These are phyloP conservation scores for Scaptomyza flava DNA, from an alignment of 2,888 invertebrate genomes.

Conservation along the genomic window DNA sequence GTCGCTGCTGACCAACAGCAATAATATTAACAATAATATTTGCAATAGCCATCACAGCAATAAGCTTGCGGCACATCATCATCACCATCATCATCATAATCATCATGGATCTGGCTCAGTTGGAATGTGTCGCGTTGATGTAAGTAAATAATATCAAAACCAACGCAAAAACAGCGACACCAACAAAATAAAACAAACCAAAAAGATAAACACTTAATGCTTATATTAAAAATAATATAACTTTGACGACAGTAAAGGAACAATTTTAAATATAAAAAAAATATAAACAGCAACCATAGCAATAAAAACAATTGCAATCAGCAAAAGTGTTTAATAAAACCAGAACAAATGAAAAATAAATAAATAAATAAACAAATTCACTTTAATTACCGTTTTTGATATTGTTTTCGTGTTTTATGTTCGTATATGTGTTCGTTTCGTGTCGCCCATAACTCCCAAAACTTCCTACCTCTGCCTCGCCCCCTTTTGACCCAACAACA, in stretches of 20 bases:
- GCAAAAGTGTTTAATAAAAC: slow-evolving; percentile 12
- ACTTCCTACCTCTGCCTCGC: background rate
- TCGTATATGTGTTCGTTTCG: slow-evolving; percentile 61
- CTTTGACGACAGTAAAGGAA: background rate
- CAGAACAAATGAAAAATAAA: slow-evolving; percentile 1
- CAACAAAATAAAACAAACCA: background rate
- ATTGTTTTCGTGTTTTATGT: slow-evolving; percentile 58
- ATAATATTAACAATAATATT: slow-evolving; percentile 9
- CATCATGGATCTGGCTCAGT: slow-evolving; percentile 56
- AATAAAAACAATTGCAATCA: background rate
- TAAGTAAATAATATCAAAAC: slow-evolving; percentile 64
- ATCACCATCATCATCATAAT: background rate
- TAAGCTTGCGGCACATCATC: slow-evolving; percentile 23
- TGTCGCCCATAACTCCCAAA: slow-evolving; percentile 45
- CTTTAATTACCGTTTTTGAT: slow-evolving; percentile 34
- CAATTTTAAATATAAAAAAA: slow-evolving; percentile 8
- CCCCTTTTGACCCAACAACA: slow-evolving; percentile 1
- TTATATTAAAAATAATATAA: slow-evolving; percentile 13
- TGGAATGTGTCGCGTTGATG: slow-evolving; percentile 82
- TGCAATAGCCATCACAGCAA: slow-evolving; percentile 19
- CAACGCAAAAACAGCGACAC: background rate
- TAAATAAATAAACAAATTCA: slow-evolving; percentile 15
- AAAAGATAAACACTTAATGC: no score
- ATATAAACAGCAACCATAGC: background rate
- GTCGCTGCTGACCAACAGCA: slow-evolving; percentile 64